These are phyloP conservation scores for Loripinus fragilis DNA, from an alignment of 2,888 invertebrate species.

Conservation along the genomic window DNA sequence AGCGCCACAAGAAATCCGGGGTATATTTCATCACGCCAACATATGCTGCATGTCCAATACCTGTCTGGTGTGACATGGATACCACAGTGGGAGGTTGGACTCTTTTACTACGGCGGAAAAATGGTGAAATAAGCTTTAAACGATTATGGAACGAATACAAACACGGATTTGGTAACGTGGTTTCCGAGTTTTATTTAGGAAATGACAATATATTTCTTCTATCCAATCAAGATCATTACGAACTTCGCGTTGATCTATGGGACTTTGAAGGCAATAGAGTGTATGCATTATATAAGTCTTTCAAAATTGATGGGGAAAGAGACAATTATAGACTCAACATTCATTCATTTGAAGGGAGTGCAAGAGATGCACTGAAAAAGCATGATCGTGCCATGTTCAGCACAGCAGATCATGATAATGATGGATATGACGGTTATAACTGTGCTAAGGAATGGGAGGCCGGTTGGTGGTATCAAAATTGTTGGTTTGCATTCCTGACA, in stretches of 20 bases:
- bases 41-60: conserved; percentile 79
- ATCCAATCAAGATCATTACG: conserved; percentile 79
- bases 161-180: conserved; percentile 80
- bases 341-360: conserved; percentile 87
- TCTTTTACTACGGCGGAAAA: conserved; percentile 74
- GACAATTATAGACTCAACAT: conserved; percentile 79
- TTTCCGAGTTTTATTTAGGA: conserved; percentile 80
- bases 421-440: conserved; percentile 90
- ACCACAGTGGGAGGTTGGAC: conserved; percentile 84
- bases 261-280: conserved; percentile 81
- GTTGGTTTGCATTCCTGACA: conserved; percentile 96
- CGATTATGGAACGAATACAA: conserved; percentile 79
- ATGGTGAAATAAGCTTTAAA: conserved; percentile 74
- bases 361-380: conserved; percentile 94
- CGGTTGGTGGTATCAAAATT: conserved; percentile 98
- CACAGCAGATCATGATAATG: conserved; percentile 94
- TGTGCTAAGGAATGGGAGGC: conserved; percentile 97
- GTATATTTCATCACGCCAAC: conserved; percentile 80
- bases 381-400: conserved; percentile 97
- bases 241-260: conserved; percentile 80
- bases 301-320: conserved; percentile 80
- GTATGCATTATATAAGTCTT: conserved; percentile 77
- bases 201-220: conserved; percentile 81
- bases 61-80: conserved; percentile 88
- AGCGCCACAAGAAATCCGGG: conserved; percentile 73